Conservation (phyloP, 2,113 vertebrate genomes). For the Narcine bancroftii region DNA sequence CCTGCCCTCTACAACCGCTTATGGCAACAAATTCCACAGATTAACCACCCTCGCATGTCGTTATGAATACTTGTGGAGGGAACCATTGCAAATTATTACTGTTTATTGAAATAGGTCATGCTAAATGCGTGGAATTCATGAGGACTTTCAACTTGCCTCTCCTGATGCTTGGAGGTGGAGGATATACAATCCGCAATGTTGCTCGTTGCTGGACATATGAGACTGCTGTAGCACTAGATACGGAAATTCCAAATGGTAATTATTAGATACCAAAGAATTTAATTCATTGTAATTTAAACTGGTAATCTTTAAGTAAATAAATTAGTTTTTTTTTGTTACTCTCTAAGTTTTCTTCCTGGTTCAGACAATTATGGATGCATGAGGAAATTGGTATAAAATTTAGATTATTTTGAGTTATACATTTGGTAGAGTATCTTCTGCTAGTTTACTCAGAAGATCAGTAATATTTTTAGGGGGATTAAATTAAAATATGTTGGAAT, state of each 20-base stretch:
- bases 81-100: slow-evolving; percentile 30
- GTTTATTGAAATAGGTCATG: slow-evolving; percentile 57
- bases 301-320: not conserved
- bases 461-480: not conserved
- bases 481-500: not conserved
- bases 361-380: not conserved
- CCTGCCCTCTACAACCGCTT: no score
- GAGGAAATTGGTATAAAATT: not conserved
- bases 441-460: not conserved
- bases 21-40: no score
- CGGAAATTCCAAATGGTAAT: slow-evolving; percentile 71
- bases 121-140: slow-evolving; percentile 74
- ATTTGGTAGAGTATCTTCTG: not conserved
- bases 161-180: slow-evolving; percentile 71
- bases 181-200: slow-evolving; percentile 72
- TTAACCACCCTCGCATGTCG: not conserved
- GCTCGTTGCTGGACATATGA: slow-evolving; percentile 74
- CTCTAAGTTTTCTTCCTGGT: not conserved
- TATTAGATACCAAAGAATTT: slow-evolving; percentile 31
- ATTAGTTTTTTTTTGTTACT: not conserved
- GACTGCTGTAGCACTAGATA: slow-evolving; percentile 71
- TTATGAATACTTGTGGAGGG: not conserved
- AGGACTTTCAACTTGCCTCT: slow-evolving; percentile 72
- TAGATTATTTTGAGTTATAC: not conserved
- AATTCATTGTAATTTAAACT: not conserved